These are phyloP conservation scores for Diachrysia chrysitis DNA, from an alignment of 2,888 invertebrate species.

Conservation along the genomic window DNA sequence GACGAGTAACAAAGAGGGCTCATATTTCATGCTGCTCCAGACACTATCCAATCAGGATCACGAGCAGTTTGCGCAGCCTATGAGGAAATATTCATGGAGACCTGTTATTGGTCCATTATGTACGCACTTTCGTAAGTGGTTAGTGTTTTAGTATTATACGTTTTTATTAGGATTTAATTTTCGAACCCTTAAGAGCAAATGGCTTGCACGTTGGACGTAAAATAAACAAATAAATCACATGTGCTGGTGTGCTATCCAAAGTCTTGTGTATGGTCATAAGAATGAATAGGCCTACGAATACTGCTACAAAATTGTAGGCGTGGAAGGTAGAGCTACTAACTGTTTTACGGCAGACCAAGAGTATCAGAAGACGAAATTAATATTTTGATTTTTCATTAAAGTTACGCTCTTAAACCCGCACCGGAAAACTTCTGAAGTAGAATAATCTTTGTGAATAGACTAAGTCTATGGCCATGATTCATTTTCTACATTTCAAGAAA, in stretches of 20 bases:
- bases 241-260: not conserved
- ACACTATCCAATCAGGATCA: slow-evolving; percentile 45
- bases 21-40: slow-evolving; percentile 49
- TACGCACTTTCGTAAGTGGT: slow-evolving; percentile 13
- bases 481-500: slow-evolving; percentile 3
- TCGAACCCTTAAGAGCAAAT: too few species aligned
- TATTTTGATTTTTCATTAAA: too few species aligned
- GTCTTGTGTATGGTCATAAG: not conserved
- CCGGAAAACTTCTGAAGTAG: not conserved
- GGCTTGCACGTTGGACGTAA: not conserved
- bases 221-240: too few species aligned
- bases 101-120: slow-evolving; percentile 22
- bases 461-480: not conserved
- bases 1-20: slow-evolving; percentile 44
- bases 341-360: too few species aligned
- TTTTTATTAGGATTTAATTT: not conserved
- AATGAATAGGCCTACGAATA: too few species aligned
- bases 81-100: slow-evolving; percentile 43
- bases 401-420: not conserved
- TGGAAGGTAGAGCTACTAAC: too few species aligned
- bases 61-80: slow-evolving; percentile 21
- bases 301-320: too few species aligned
- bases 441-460: not conserved
- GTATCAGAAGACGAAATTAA: too few species aligned
- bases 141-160: slow-evolving; percentile 13